These are phyloP conservation scores for Tinamus guttatus DNA, from an alignment of 2,113 vertebrate species.

Conservation along the genomic window DNA sequence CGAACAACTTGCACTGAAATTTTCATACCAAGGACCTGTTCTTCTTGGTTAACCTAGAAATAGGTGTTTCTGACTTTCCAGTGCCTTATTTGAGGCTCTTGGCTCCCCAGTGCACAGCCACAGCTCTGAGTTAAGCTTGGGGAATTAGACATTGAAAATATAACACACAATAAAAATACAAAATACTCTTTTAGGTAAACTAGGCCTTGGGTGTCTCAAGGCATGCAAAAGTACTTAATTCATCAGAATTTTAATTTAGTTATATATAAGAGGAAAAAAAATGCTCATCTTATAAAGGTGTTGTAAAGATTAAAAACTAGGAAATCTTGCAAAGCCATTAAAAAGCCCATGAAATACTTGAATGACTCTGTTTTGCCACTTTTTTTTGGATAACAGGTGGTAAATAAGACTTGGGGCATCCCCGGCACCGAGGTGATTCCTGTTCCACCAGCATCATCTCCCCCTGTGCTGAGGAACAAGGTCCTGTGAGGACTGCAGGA, in stretches of 20 bases:
- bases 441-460: background rate
- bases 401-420: background rate
- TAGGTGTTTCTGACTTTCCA: background rate
- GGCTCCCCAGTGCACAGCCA: background rate
- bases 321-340: background rate
- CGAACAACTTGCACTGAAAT: background rate
- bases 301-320: background rate
- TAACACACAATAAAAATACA: background rate
- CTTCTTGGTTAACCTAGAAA: background rate
- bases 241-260: background rate
- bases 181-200: background rate
- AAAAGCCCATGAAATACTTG: background rate
- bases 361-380: background rate
- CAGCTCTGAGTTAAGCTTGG: background rate
- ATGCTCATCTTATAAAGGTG: background rate
- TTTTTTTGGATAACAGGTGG: background rate
- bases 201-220: background rate
- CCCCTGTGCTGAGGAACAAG: background rate
- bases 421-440: background rate
- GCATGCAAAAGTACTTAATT: background rate
- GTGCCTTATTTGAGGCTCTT: background rate
- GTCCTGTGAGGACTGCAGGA: background rate
- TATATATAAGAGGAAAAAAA: background rate
- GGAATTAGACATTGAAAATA: background rate
- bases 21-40: background rate